A percentile compares a stretch with the other conserved stretches of the same genome.
phyloP scores from a whole-genome alignment of 2,113 vertebrate species.

The Neogobius melanostomus region DNA sequence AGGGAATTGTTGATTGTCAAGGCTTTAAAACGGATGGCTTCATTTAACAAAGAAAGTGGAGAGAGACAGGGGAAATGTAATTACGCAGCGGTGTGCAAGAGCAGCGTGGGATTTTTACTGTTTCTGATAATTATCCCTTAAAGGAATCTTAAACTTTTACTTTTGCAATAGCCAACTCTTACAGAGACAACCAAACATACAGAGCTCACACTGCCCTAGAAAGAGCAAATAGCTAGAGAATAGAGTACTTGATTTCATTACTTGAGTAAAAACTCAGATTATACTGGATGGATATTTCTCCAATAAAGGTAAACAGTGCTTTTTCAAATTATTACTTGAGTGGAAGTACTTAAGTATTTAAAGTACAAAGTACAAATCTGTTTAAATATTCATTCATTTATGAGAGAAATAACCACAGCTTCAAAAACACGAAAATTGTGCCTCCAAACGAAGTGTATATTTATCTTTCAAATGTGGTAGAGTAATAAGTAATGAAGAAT shows the following conservation, averaged over 20 bases:
- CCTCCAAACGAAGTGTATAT: too few relatives aligned
- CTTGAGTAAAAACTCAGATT: too few relatives aligned
- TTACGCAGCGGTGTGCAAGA: conserved; percentile 54
- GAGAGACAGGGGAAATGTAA: conserved; percentile 62
- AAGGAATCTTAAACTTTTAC: conserved; percentile 70
- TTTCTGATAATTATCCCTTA: conserved; percentile 71
- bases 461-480: too few relatives aligned
- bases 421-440: too few relatives aligned
- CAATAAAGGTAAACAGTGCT: too few relatives aligned
- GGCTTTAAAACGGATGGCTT: conserved; percentile 65
- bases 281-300: too few relatives aligned
- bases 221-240: conserved; percentile 11
- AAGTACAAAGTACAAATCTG: too few relatives aligned
- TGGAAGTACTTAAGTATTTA: too few relatives aligned
- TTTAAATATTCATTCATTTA: too few relatives aligned
- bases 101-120: conserved; percentile 69
- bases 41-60: conserved; percentile 33
- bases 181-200: conserved; percentile 37
- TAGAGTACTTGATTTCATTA: background rate
- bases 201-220: conserved; percentile 46
- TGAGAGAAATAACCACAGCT: too few relatives aligned
- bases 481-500: too few relatives aligned
- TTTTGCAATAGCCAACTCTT: conserved; percentile 53
- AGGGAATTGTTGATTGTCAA: conserved; percentile 56
- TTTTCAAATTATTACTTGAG: too few relatives aligned